phyloP scores from a whole-genome alignment of 2,888 invertebrate genomes.

The Branchellion lobata region DNA sequence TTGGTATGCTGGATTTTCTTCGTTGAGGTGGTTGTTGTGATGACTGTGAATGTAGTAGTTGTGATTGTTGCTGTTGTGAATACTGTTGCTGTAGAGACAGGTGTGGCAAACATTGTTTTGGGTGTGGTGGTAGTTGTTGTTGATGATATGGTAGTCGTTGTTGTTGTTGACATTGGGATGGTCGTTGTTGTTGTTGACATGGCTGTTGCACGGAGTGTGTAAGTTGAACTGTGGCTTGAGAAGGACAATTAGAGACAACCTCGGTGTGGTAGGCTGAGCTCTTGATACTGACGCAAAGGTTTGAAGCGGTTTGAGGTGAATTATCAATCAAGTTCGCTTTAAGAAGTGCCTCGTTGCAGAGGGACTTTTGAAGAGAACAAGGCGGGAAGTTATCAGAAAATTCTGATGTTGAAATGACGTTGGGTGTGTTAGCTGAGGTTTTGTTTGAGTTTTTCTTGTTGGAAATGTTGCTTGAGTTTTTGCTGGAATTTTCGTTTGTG shows the following conservation, averaged over 20 bases:
- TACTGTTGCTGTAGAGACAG: not conserved
- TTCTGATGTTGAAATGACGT: too few relatives aligned
- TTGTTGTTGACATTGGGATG: not conserved
- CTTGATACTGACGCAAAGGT: not conserved
- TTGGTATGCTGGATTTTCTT: constrained; percentile 17
- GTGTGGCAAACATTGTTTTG: not conserved
- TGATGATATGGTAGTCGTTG: too few relatives aligned
- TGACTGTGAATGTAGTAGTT: too few relatives aligned
- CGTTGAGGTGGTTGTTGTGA: constrained; percentile 13
- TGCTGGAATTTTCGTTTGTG: not conserved
- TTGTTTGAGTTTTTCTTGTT: not conserved
- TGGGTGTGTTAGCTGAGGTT: not conserved
- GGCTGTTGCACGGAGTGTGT: not conserved
- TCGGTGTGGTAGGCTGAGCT: not conserved
- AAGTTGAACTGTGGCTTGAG: not conserved
- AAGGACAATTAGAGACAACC: too few relatives aligned
- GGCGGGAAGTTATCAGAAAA: too few relatives aligned
- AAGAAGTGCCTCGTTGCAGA: not conserved
- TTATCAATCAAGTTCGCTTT: not conserved
- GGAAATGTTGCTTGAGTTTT: not conserved
- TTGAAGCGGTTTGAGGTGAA: not conserved
- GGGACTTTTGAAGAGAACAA: not conserved
- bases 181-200: constrained; percentile 1
- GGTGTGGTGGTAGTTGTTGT: constrained; percentile 1
- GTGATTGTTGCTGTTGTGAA: not conserved